phyloP scores from a whole-genome alignment of 2,888 invertebrate species.

The Nephrotoma guestfalica region DNA sequence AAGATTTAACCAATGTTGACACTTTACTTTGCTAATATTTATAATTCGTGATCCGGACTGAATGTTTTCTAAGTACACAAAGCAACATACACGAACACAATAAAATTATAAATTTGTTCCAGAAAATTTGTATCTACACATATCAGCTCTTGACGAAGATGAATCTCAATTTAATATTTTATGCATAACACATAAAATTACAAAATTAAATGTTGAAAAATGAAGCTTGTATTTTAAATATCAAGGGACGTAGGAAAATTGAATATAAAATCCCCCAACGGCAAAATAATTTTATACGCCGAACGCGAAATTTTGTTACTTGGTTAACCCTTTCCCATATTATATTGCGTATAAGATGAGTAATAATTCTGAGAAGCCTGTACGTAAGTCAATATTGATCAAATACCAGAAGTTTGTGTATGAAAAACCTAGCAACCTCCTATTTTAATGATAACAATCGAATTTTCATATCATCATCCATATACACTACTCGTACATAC shows the following conservation, averaged over 20 bases:
- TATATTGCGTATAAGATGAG: background rate
- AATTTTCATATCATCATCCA: background rate
- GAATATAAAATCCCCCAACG: background rate
- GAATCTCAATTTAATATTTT: background rate
- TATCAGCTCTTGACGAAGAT: background rate
- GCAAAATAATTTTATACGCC: background rate
- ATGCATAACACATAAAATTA: background rate
- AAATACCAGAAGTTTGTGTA: background rate
- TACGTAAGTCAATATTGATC: background rate
- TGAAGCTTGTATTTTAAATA: background rate
- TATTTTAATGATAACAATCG: background rate
- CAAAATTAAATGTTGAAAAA: background rate
- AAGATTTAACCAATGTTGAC: conserved; percentile 14
- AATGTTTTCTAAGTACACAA: conserved; percentile 12
- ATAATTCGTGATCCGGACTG: conserved; percentile 15
- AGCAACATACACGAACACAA: background rate
- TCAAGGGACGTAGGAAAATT: background rate
- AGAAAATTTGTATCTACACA: background rate
- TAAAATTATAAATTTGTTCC: background rate
- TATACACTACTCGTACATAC: background rate
- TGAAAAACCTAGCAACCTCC: background rate
- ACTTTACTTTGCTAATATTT: conserved; percentile 15
- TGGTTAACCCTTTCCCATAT: background rate
- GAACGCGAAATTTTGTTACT: background rate
- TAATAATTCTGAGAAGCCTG: background rate